phyloP scores from a whole-genome alignment of 2,113 vertebrate genomes.

The Callaeas wilsoni region DNA sequence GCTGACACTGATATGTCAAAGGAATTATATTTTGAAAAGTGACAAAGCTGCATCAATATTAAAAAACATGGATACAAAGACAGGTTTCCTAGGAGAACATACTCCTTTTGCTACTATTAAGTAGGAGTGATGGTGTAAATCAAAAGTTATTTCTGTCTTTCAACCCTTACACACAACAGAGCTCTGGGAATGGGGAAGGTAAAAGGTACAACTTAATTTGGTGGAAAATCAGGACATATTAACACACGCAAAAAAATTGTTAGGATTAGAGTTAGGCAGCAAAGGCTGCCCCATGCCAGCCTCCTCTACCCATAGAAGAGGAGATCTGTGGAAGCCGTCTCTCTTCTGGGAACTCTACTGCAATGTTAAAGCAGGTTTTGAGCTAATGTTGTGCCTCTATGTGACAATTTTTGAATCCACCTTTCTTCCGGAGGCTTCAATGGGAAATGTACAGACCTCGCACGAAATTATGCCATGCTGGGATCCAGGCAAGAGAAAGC shows the following conservation, averaged over 20 bases:
- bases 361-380: background rate
- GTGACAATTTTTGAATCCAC: background rate
- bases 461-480: background rate
- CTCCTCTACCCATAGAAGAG: background rate
- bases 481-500: background rate
- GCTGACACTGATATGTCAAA: constrained; percentile 9
- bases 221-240: background rate
- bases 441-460: background rate
- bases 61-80: background rate
- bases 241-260: background rate
- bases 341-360: background rate
- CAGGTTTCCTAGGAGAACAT: background rate
- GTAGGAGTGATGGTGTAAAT: background rate
- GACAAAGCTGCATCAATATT: background rate
- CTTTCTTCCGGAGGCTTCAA: rapidly evolving
- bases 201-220: background rate
- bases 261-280: background rate
- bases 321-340: background rate
- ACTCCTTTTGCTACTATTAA: background rate
- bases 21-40: background rate
- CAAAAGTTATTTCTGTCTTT: background rate
- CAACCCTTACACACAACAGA: background rate
- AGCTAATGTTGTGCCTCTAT: background rate
- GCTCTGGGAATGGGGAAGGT: background rate
- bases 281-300: background rate